These are phyloP conservation scores for Eospalax fontanierii DNA, from an alignment of 2,797 vertebrate species.

Conservation along the genomic window DNA sequence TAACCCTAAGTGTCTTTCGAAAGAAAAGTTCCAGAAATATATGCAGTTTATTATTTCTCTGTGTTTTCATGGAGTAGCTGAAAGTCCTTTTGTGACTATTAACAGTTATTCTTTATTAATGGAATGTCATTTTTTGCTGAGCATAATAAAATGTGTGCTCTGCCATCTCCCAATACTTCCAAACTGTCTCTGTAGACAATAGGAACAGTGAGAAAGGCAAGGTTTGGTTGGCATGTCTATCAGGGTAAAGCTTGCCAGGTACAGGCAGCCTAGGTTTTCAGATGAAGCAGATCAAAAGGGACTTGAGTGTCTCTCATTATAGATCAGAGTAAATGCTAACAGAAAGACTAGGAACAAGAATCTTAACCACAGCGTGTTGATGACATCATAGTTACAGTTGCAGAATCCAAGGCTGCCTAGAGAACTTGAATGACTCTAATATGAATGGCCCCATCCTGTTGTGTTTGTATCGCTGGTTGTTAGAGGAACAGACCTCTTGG, in stretches of 20 bases:
- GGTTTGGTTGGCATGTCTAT: neutral
- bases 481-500: neutral
- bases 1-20: neutral
- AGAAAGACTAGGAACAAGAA: neutral
- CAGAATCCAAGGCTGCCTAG: neutral
- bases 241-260: neutral
- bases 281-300: neutral
- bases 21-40: neutral
- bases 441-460: too few relatives aligned
- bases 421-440: neutral
- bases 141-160: neutral
- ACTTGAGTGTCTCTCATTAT: accelerated
- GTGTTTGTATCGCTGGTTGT: neutral
- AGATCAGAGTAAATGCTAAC: neutral
- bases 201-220: too few relatives aligned
- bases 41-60: neutral
- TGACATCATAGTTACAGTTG: neutral
- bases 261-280: accelerated
- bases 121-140: neutral
- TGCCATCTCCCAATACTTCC: neutral
- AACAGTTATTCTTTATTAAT: neutral
- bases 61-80: neutral
- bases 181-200: neutral
- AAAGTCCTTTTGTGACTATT: neutral
- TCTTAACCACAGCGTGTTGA: neutral